Evolutionary conservation across 64 coral and sea anemone genomes (phyloP).

Genomic region (Dendrophyllia cribrosa): DNA sequence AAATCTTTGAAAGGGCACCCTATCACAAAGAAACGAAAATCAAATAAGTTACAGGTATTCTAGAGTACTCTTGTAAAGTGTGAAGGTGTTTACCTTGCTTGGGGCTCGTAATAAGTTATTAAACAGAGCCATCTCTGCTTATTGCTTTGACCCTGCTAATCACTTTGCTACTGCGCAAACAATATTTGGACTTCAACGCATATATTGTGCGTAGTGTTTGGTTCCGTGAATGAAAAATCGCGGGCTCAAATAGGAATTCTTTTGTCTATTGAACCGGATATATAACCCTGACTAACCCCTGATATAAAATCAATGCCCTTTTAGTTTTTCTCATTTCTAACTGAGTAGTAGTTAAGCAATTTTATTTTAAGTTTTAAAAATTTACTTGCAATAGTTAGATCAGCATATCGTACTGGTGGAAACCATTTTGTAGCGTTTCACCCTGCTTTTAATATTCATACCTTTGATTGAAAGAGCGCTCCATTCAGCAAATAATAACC

Average conservation of each 20-base stretch:
- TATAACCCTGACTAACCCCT: no score
- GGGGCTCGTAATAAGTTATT: background rate
- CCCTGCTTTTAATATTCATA: no score
- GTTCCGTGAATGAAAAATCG: background rate
- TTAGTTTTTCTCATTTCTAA: no score
- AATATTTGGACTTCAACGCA: background rate
- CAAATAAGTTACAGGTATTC: background rate
- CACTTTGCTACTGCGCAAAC: background rate
- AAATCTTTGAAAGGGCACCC: conserved; percentile 41
- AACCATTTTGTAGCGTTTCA: no score
- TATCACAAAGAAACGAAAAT: conserved; percentile 1
- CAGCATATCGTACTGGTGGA: no score
- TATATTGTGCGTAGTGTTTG: background rate
- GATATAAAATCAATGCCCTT: no score
- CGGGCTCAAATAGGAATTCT: background rate
- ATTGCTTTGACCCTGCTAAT: background rate
- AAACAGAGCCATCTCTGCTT: conserved; percentile 10
- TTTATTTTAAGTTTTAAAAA: no score
- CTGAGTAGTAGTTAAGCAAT: no score
- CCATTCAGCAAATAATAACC: no score
- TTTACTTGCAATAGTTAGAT: no score
- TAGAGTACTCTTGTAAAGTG: background rate
- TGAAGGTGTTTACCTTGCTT: background rate
- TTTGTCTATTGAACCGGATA: no score
- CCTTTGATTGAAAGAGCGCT: no score